A percentile compares a stretch with the other conserved stretches of the same genome.
Conservation (phyloP, 2,888 invertebrate genomes). For the Omphaloscelis lunosa region DNA sequence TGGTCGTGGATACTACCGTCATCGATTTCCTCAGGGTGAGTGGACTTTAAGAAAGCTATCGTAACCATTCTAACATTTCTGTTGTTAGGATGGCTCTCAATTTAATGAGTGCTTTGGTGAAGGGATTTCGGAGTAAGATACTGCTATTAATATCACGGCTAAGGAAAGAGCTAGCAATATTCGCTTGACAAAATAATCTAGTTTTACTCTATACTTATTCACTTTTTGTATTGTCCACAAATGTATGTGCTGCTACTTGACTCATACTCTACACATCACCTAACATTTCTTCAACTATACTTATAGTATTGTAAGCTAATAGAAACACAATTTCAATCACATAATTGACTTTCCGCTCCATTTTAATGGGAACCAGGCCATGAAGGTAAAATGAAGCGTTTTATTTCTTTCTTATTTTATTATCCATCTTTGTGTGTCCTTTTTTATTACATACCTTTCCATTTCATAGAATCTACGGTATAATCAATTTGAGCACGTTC, state of each 20-base stretch:
- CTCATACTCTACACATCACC: slow-evolving; percentile 44
- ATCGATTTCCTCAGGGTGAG: slow-evolving; percentile 95
- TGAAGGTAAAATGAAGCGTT: slow-evolving; percentile 86
- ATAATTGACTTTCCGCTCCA: slow-evolving; percentile 86
- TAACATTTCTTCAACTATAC: slow-evolving; percentile 37
- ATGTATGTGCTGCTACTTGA: slow-evolving; percentile 31
- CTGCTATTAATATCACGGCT: not conserved
- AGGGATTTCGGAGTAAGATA: slow-evolving; percentile 8
- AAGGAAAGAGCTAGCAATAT: slow-evolving; percentile 11
- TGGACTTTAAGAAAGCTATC: slow-evolving; percentile 5
- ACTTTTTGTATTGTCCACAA: slow-evolving; percentile 30
- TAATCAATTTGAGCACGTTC: slow-evolving; percentile 79
- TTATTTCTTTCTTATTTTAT: slow-evolving; percentile 76
- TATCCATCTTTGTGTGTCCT: slow-evolving; percentile 81
- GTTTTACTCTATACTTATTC: slow-evolving; percentile 18
- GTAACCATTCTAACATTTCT: not conserved
- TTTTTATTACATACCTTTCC: slow-evolving; percentile 72
- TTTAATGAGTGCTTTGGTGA: slow-evolving; percentile 16
- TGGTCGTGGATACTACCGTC: slow-evolving; percentile 97
- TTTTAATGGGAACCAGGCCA: slow-evolving; percentile 88
- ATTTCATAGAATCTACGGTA: slow-evolving; percentile 68
- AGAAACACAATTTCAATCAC: slow-evolving; percentile 70
- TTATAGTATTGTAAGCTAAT: slow-evolving; percentile 60
- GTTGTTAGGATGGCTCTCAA: not conserved
- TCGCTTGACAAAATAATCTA: slow-evolving; percentile 13